Base-by-base conservation (phyloP, 2,797 vertebrate genomes). In the Siniperca obscura region DNA sequence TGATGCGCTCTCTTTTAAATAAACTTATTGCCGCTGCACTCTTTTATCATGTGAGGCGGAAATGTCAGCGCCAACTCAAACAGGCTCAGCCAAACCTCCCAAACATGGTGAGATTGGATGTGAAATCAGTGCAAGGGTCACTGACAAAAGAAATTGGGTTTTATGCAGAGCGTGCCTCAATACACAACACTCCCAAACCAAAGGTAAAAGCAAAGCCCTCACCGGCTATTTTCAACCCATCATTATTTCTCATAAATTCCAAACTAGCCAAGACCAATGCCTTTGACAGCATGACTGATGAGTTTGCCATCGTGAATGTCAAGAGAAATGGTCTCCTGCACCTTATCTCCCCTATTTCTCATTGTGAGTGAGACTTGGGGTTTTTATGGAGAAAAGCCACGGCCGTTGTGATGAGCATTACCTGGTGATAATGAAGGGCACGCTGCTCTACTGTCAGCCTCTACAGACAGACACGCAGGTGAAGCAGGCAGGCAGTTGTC, bases 231-330 rank as follows among this genome's bases (percentile, higher is more conserved):
- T 95, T 94, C 90, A 87, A 94, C 86, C 92, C 89, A 92, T 95
- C 95, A 95, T 96, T 96, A 96, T 96, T 96, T 94, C 94, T 96
- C 94, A 96, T 95, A 95, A 95, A 96, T 95, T 91, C 95, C 91
- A 95, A 95, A 95, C 93, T 94, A 93, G 93, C 93, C 87, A 87
- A 80, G 91, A 93, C 93, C 92, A 93, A 89, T 91, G 92, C 85
- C 91, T 94, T 90, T 96, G 96, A 96, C 96, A 96, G 94, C 93
- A 95, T 96, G 96, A 96, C 95, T 95, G 96, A 96, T 96, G 95
- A 95, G 95, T 91, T 94, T 95, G 92, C 94, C 85, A 84, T 95
- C 44, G 84, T 94, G 93, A 96, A 96, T 96, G 95, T 96, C 95
- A 96, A 94, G 94, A 96, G 95, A 94, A 96, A 95, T 95, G 94